Evolutionary conservation across 2,113 vertebrate species (phyloP).

Genomic region (Muntiacus reevesi): DNA sequence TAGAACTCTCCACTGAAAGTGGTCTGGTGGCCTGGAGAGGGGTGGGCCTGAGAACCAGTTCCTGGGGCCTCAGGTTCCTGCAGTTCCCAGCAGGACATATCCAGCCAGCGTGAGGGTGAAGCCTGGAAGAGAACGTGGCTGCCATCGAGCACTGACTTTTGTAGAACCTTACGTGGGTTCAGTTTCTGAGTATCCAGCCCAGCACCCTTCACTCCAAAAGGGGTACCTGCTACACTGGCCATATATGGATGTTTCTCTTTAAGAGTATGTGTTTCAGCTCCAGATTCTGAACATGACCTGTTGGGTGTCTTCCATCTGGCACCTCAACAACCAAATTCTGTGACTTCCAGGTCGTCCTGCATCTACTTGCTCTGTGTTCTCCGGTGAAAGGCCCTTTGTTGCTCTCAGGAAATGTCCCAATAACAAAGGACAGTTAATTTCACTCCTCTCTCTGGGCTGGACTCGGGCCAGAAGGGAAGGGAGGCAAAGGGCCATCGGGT

Average conservation of each 20-base stretch:
- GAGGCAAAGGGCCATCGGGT: neutral
- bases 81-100: neutral
- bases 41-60: neutral
- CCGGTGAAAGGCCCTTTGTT: conserved; percentile 66
- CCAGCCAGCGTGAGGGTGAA: neutral
- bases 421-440: conserved; percentile 28
- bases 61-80: neutral
- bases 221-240: neutral
- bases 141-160: neutral
- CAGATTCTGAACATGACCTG: neutral
- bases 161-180: conserved; percentile 21
- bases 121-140: neutral
- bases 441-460: conserved; percentile 19
- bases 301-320: conserved; percentile 61
- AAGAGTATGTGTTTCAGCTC: neutral
- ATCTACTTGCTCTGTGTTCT: neutral
- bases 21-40: no score
- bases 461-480: neutral
- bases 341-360: conserved; percentile 33
- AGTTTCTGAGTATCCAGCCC: neutral
- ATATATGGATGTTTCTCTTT: conserved; percentile 25
- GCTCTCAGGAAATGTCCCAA: conserved; percentile 37
- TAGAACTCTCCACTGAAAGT: neutral
- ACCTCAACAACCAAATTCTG: neutral
- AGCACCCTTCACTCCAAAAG: neutral